A percentile compares a stretch with the other conserved stretches of the same genome.
Conservation (phyloP, 2,797 vertebrate genomes). For the Leptodactylus fallax region DNA sequence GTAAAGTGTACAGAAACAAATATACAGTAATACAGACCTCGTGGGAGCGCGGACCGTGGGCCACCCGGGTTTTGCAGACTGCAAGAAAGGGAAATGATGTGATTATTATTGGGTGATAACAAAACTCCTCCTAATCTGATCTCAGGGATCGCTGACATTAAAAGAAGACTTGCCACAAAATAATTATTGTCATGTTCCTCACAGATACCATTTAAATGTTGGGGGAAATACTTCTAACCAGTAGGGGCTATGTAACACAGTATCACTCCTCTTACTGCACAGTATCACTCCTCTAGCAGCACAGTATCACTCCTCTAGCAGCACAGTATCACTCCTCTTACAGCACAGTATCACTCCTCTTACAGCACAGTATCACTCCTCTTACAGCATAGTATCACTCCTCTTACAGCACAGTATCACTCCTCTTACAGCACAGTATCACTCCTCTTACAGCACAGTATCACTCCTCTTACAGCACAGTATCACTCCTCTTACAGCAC, state of each 20-base stretch:
- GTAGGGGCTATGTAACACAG: too few species aligned
- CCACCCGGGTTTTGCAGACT: conserved; percentile 83
- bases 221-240: not conserved
- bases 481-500: not conserved
- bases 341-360: not conserved
- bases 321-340: not conserved
- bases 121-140: not conserved
- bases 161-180: too few species aligned
- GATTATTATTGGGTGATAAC: not conserved
- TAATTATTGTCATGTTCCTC: too few species aligned
- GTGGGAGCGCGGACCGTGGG: conserved; percentile 78
- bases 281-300: not conserved
- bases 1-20: not conserved
- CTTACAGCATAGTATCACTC: not conserved
- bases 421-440: not conserved
- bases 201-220: not conserved
- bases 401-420: not conserved
- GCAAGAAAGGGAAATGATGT: conserved; percentile 12
- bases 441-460: not conserved
- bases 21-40: conserved; percentile 69
- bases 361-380: not conserved
- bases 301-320: not conserved
- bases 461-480: not conserved
- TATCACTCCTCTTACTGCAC: not conserved
- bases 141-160: not conserved